Conservation (phyloP, 1,140 invertebrate genomes). For the Euwallacea fornicatus region DNA sequence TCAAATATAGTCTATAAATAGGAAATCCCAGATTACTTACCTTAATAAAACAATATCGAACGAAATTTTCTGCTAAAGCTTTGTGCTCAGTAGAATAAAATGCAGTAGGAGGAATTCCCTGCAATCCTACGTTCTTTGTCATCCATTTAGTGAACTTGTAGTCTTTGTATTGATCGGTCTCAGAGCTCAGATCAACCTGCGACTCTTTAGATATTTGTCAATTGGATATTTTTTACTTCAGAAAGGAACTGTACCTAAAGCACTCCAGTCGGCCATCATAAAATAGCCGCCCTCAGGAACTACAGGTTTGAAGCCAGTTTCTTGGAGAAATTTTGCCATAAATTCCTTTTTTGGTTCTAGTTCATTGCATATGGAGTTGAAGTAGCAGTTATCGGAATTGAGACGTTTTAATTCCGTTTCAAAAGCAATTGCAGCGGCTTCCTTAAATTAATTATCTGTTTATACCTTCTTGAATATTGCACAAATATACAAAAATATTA, state of each 20-base stretch:
- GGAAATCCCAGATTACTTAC: slow-evolving; percentile 55
- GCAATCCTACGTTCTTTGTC: slow-evolving; percentile 88
- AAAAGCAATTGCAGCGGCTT: slow-evolving; percentile 88
- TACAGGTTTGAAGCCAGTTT: slow-evolving; percentile 87
- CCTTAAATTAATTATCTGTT: slow-evolving; percentile 50
- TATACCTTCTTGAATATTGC: no score
- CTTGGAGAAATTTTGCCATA: slow-evolving; percentile 74
- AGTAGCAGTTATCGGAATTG: slow-evolving; percentile 81
- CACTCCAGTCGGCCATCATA: slow-evolving; percentile 91
- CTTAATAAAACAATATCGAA: slow-evolving; percentile 94
- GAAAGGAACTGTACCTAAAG: slow-evolving; percentile 58
- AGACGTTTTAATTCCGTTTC: slow-evolving; percentile 80
- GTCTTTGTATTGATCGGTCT: slow-evolving; percentile 76
- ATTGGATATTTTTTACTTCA: background rate
- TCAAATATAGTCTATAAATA: background rate
- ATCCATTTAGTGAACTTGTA: slow-evolving; percentile 96
- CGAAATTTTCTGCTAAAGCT: slow-evolving; percentile 81
- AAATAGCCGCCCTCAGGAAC: slow-evolving; percentile 97
- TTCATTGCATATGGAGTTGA: slow-evolving; percentile 75
- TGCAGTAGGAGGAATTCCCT: slow-evolving; percentile 91
- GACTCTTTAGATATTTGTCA: slow-evolving; percentile 54
- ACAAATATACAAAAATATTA: no score
- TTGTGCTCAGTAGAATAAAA: slow-evolving; percentile 89
- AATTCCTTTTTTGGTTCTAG: slow-evolving; percentile 83
- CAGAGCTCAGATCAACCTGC: slow-evolving; percentile 66